Base-by-base conservation (phyloP, 2,797 vertebrate species). In the Oryzias dopingdopingensis region DNA sequence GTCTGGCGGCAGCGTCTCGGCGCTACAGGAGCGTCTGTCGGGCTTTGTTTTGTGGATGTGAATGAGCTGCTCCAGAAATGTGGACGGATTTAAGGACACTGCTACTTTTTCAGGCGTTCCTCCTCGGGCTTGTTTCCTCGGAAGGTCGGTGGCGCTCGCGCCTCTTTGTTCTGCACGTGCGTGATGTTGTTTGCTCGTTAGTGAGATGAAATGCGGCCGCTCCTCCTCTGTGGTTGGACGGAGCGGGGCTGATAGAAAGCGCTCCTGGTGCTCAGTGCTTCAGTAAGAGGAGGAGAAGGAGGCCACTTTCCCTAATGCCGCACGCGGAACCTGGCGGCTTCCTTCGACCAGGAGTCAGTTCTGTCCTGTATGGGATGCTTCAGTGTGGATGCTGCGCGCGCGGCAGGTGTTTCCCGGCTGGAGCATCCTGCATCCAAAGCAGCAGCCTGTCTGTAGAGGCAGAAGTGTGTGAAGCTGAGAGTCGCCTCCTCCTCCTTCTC, bases 41-140 rank as follows among this genome's bases (percentile, higher is more conserved):
- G 81, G 84, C 90, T 90, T 91, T 93, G 88, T 90, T 86, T 78
- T 52, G 85, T 77, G 82, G 82, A 80, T 18, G 87, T 86, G 89
- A 81, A 86, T 84, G 87, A 90, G 80, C 84, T 61, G 59, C 70
- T 69, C 79, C 74, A 76, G 89, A 90, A 68, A 93, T 93, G 92
- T 90, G 91, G 90, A 87, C 82, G 69, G 86, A 87, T 79, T 70
- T 86, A 63, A 80, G 90, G 77, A 92, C 84, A 40, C n/a, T 92
- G 72, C 43, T 92, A 67, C 81, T 93, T 67, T 77, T 92, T 14
- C 83, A 86, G 53, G 59, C 88, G 46, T 55, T 92, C 24, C 2
- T 87, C 40, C 68, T 80, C 72, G 72, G 81, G 81, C 77, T 89
- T 32, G 78, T 82, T 70, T 51, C 69, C 18, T 74, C 72, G 10